Evolutionary conservation across 2,113 vertebrate genomes (phyloP).

Genomic region (Macrotis lagotis): DNA sequence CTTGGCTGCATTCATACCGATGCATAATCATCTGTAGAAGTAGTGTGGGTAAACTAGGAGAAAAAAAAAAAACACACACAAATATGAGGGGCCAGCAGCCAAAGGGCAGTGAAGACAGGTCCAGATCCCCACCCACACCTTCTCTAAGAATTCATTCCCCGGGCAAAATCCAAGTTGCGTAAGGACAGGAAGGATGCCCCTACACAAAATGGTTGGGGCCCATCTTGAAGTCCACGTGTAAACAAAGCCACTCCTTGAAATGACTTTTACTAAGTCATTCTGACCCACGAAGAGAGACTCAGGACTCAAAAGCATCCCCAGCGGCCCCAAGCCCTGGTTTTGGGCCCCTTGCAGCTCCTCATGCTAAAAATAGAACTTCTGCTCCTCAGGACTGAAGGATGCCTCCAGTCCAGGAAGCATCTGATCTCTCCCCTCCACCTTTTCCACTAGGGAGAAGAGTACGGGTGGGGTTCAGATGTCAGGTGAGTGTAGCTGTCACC

Average conservation of each 20-base stretch:
- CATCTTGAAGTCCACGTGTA: neutral
- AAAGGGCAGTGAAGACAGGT: neutral
- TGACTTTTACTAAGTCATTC: neutral
- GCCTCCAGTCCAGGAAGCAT: no score
- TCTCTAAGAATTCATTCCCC: no score
- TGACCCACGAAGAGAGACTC: neutral
- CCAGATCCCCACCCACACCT: neutral
- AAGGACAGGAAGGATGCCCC: neutral
- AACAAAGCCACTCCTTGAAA: neutral
- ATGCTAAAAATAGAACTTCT: neutral
- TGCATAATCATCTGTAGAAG: slow-evolving; percentile 93
- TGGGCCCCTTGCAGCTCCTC: no score
- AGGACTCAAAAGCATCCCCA: neutral
- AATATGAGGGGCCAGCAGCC: rapidly evolving
- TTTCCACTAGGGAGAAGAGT: neutral
- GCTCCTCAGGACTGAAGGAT: no score
- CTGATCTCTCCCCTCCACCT: no score
- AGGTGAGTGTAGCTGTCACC: neutral
- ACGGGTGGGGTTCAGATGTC: neutral
- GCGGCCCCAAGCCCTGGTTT: no score
- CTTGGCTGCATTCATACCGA: slow-evolving; percentile 71
- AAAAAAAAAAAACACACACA: neutral
- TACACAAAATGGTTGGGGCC: neutral
- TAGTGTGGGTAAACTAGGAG: slow-evolving; percentile 95
- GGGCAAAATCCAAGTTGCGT: neutral